A percentile compares a stretch with the other conserved stretches of the same genome.
Evolutionary conservation across 2,113 vertebrate genomes (phyloP).

Genomic region (Pseudopodoces humilis): DNA sequence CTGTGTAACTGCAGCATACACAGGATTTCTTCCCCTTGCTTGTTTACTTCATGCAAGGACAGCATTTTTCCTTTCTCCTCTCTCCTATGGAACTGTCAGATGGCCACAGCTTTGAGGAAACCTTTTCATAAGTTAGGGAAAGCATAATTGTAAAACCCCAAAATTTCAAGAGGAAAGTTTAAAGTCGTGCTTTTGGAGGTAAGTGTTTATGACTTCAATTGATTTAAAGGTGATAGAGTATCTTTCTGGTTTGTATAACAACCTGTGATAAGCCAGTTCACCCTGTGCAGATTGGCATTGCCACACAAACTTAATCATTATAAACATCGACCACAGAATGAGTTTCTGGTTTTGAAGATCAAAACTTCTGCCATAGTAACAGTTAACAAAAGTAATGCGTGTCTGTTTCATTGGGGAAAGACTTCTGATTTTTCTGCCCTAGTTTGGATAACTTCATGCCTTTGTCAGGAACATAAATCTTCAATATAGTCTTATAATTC

Average conservation of each 20-base stretch:
- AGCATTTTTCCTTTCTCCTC: not conserved
- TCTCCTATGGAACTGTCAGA: not conserved
- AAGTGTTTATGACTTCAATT: not conserved
- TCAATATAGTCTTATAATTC: constrained; percentile 69
- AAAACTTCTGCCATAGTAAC: not conserved
- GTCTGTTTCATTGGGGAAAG: not conserved
- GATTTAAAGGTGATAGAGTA: not conserved
- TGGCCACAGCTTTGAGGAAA: not conserved
- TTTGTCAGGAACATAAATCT: constrained; percentile 59
- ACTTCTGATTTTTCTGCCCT: not conserved
- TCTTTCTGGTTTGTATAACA: not conserved
- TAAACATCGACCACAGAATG: not conserved
- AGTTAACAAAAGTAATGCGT: not conserved
- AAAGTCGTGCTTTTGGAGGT: not conserved
- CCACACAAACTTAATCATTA: not conserved
- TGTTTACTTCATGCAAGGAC: not conserved
- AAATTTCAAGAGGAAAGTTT: not conserved
- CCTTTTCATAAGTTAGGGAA: not conserved
- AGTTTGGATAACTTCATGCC: constrained; percentile 39
- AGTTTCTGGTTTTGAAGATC: not conserved
- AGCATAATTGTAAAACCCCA: not conserved
- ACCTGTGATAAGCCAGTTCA: not conserved
- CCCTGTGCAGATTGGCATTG: not conserved
- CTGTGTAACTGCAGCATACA: not conserved
- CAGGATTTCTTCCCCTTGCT: not conserved